Evolutionary conservation across 2,888 invertebrate genomes (phyloP).

Genomic region (Pyrochroa serraticornis): DNA sequence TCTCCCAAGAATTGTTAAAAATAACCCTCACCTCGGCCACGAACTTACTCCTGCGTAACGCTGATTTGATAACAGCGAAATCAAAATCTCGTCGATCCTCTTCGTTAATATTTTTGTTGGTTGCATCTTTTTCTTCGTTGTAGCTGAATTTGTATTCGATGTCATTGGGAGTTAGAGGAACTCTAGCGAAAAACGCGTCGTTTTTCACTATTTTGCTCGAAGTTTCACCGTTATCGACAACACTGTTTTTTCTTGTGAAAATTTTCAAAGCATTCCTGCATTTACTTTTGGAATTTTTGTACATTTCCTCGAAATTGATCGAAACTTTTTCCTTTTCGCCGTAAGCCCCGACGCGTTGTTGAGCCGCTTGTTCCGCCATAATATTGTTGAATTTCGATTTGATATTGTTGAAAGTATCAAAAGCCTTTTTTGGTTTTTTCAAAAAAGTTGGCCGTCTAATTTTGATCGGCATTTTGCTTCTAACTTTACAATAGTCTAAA

Average conservation of each 20-base stretch:
- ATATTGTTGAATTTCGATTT: conserved; percentile 52
- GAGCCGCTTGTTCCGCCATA: conserved; percentile 52
- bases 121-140: conserved; percentile 25
- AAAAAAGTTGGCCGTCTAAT: conserved; percentile 46
- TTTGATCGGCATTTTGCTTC: conserved; percentile 47
- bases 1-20: conserved; percentile 13
- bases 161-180: conserved; percentile 45
- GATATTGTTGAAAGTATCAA: conserved; percentile 51
- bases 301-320: conserved; percentile 54
- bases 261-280: conserved; percentile 54
- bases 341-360: conserved; percentile 54
- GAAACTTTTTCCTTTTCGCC: conserved; percentile 49
- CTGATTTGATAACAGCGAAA: conserved; percentile 47
- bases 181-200: conserved; percentile 46
- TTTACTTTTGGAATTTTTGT: conserved; percentile 54
- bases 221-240: conserved; percentile 32
- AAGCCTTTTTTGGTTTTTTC: conserved; percentile 47
- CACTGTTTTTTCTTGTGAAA: conserved; percentile 42
- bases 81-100: conserved; percentile 44
- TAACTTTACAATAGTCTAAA: conserved; percentile 46
- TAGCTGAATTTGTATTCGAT: conserved; percentile 49
- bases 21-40: conserved; percentile 44
- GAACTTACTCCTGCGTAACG: conserved; percentile 47
- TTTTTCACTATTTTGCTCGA: conserved; percentile 46
- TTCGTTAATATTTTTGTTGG: conserved; percentile 27